These are phyloP conservation scores for Agrochola macilenta DNA, from an alignment of 2,888 invertebrate species.

Conservation along the genomic window DNA sequence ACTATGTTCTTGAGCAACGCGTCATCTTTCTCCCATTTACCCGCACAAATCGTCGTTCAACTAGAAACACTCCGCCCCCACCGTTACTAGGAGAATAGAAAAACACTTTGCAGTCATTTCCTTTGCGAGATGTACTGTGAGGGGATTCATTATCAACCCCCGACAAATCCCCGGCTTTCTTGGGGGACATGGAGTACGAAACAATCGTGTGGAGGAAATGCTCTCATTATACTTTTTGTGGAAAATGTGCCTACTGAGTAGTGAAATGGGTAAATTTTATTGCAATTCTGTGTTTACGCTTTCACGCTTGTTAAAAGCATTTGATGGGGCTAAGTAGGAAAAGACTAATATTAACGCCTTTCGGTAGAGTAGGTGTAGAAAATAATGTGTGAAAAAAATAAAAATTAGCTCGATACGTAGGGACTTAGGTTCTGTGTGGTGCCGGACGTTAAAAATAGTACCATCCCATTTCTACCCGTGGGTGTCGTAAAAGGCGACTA, in stretches of 20 bases:
- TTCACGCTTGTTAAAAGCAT: neutral
- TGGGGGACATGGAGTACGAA: slow-evolving; percentile 71
- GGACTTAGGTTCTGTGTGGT: neutral
- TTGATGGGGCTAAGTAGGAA: neutral
- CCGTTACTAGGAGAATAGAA: slow-evolving; percentile 82
- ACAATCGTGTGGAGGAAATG: slow-evolving; percentile 63
- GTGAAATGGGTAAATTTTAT: slow-evolving; percentile 40
- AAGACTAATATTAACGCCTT: neutral
- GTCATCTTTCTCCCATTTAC: slow-evolving; percentile 28
- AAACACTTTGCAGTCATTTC: slow-evolving; percentile 90
- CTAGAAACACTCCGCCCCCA: slow-evolving; percentile 71
- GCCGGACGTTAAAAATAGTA: too few relatives aligned
- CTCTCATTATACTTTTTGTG: slow-evolving; percentile 58
- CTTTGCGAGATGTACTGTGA: slow-evolving; percentile 85
- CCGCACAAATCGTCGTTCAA: slow-evolving; percentile 65
- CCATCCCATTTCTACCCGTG: too few relatives aligned
- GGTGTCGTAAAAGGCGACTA: too few relatives aligned
- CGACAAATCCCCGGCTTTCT: slow-evolving; percentile 84
- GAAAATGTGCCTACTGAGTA: slow-evolving; percentile 38
- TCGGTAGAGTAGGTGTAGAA: neutral
- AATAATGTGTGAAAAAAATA: neutral
- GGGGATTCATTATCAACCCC: slow-evolving; percentile 89
- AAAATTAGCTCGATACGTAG: neutral
- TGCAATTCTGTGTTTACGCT: neutral
- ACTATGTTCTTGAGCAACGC: neutral